phyloP scores from a whole-genome alignment of 2,113 vertebrate genomes.

The Propithecus coquereli region DNA sequence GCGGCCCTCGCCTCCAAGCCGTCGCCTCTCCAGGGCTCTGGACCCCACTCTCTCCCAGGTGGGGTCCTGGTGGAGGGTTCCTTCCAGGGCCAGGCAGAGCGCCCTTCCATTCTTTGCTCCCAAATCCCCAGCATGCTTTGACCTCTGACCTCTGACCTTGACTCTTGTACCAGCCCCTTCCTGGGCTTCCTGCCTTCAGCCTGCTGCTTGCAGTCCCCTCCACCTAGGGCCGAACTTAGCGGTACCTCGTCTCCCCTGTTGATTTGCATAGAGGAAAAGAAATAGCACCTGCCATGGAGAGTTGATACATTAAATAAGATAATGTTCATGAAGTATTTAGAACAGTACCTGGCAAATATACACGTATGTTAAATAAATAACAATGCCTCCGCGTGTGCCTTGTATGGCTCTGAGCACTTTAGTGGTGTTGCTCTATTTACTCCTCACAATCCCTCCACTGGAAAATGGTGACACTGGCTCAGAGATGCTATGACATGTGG shows the following conservation, averaged over 20 bases:
- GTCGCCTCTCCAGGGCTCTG: neutral
- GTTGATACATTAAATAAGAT: neutral
- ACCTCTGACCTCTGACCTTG: neutral
- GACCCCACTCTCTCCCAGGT: neutral
- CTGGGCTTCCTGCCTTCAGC: neutral
- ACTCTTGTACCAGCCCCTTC: neutral
- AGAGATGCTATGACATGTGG: neutral
- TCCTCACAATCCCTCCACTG: neutral
- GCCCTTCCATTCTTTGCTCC: neutral
- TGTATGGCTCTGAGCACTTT: neutral
- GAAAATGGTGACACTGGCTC: neutral
- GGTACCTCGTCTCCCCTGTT: accelerated
- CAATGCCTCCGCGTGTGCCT: neutral
- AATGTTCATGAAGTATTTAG: neutral
- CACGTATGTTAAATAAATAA: neutral
- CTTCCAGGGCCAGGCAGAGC: neutral
- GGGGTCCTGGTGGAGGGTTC: neutral
- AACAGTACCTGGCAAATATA: neutral
- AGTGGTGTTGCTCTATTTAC: neutral
- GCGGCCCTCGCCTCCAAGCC: neutral
- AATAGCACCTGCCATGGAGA: neutral
- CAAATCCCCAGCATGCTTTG: neutral
- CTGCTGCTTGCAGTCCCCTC: neutral
- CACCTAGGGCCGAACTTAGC: neutral
- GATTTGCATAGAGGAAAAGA: neutral